Evolutionary conservation across 2,113 vertebrate genomes (phyloP).

Genomic region (Vulpes ferrilata): DNA sequence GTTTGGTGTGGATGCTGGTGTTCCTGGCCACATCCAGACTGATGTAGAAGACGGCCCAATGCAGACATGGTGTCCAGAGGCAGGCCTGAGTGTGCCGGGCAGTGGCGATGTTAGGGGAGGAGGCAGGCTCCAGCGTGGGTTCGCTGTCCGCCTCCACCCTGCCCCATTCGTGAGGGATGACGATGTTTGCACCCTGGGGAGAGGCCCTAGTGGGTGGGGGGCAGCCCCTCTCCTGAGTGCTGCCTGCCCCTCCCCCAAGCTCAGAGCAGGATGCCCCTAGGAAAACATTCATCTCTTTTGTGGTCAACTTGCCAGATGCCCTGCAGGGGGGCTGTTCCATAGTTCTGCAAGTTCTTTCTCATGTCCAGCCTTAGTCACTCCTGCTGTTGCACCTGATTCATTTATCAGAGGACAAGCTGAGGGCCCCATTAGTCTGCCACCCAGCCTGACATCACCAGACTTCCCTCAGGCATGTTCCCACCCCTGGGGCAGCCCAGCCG

Average conservation of each 20-base stretch:
- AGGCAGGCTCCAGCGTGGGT: too few species aligned
- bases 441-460: slow-evolving; percentile 61
- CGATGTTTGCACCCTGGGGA: not conserved
- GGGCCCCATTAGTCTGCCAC: slow-evolving; percentile 53
- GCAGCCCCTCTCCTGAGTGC: not conserved
- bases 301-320: not conserved
- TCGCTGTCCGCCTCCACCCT: not conserved
- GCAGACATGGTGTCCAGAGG: not conserved
- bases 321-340: not conserved
- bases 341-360: not conserved
- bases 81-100: not conserved
- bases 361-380: slow-evolving; percentile 62
- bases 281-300: not conserved
- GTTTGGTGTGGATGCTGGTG: not conserved
- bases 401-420: slow-evolving; percentile 17
- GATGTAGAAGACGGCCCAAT: not conserved
- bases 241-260: not conserved
- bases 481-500: not conserved
- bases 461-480: slow-evolving; percentile 61
- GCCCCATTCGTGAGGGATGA: not conserved
- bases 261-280: not conserved
- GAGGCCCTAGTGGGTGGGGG: not conserved
- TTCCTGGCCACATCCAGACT: not conserved
- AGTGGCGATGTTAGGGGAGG: not conserved
- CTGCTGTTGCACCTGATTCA: slow-evolving; percentile 61